Conservation (phyloP, 1,140 invertebrate species). For the Euura lappo region DNA sequence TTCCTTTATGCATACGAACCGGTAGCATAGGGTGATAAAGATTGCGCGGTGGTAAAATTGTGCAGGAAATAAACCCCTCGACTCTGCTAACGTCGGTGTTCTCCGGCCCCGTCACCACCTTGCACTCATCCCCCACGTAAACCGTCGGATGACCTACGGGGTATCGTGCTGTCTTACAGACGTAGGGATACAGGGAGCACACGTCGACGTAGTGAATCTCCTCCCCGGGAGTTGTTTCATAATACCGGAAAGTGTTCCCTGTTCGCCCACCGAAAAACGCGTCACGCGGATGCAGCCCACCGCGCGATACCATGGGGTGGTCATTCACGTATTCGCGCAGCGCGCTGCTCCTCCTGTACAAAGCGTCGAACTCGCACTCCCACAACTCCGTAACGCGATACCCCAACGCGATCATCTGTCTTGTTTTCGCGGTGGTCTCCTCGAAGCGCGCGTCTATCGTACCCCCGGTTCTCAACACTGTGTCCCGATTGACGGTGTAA, state of each 20-base stretch:
- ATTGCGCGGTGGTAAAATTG: conserved; percentile 29
- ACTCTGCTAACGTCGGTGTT: conserved; percentile 18
- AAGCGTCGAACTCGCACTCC: no score
- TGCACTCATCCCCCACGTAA: conserved; percentile 35
- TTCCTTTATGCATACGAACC: conserved; percentile 30
- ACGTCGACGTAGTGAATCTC: conserved; percentile 49
- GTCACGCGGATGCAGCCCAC: no score
- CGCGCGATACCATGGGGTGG: no score
- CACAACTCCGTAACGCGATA: no score
- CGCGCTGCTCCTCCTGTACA: no score
- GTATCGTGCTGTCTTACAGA: conserved; percentile 38
- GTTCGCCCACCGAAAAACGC: conserved; percentile 32
- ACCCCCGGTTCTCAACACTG: no score
- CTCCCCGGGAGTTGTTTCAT: conserved; percentile 35
- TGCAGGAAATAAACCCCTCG: conserved; percentile 33
- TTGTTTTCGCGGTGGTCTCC: no score
- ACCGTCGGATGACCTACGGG: conserved; percentile 48
- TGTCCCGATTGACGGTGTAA: no score
- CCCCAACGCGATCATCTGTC: no score
- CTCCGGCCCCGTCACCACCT: conserved; percentile 10
- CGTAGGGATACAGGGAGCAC: conserved; percentile 43
- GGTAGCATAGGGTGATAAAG: conserved; percentile 45
- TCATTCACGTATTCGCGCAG: no score
- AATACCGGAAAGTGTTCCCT: conserved; percentile 32
- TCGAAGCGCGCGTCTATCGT: no score